Evolutionary conservation across 2,113 vertebrate species (phyloP).

Genomic region (Ceratotherium simum): DNA sequence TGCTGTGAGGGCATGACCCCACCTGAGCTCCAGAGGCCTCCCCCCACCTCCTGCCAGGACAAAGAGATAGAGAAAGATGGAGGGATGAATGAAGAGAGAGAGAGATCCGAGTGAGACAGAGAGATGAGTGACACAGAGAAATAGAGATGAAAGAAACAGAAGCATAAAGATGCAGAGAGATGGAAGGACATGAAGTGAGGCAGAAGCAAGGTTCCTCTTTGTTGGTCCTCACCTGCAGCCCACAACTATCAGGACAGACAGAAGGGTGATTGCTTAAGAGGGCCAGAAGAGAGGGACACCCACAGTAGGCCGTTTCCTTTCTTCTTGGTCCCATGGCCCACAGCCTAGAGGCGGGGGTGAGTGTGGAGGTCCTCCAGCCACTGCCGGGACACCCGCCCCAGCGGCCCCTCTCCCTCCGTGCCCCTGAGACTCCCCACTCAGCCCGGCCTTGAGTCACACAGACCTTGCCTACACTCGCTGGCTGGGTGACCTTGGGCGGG

Average conservation of each 20-base stretch:
- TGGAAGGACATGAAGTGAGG: accelerated
- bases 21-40: neutral
- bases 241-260: neutral
- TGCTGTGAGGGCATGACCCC: neutral
- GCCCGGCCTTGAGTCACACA: neutral
- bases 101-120: neutral
- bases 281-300: neutral
- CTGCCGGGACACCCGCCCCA: neutral
- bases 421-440: neutral
- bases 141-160: neutral
- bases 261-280: neutral
- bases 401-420: accelerated
- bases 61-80: neutral
- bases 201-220: neutral
- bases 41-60: neutral
- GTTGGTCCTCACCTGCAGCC: neutral
- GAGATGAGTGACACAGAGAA: neutral
- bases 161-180: neutral
- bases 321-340: neutral
- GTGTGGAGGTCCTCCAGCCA: no score
- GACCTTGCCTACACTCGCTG: neutral
- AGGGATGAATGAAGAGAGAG: neutral
- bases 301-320: neutral
- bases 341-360: accelerated
- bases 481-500: neutral